phyloP scores from a whole-genome alignment of 2,888 invertebrate species.

The Diarsia rubi region DNA sequence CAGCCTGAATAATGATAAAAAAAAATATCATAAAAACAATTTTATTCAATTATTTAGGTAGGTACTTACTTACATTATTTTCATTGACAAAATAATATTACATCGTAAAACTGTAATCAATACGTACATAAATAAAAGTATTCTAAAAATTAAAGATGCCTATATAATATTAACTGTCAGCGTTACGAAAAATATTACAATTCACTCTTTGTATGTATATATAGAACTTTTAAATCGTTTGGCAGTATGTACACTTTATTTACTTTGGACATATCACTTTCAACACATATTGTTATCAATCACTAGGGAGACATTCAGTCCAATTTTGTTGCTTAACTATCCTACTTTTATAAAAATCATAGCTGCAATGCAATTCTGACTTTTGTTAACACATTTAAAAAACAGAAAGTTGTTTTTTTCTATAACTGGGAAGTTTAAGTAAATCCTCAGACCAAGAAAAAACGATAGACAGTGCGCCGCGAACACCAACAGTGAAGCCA shows the following conservation, averaged over 20 bases:
- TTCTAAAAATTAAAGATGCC: slow-evolving; percentile 64
- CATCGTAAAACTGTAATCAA: slow-evolving; percentile 63
- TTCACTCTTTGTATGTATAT: slow-evolving; percentile 67
- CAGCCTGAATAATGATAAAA: slow-evolving; percentile 28
- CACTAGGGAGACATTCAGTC: slow-evolving; percentile 68
- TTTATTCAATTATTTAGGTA: slow-evolving; percentile 63
- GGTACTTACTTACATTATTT: slow-evolving; percentile 63
- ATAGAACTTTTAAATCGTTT: slow-evolving; percentile 67
- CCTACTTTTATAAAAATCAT: slow-evolving; percentile 53
- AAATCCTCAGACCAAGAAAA: too few relatives aligned
- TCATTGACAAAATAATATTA: slow-evolving; percentile 64
- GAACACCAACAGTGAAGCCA: too few relatives aligned
- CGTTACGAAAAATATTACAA: slow-evolving; percentile 70
- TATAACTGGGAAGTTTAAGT: slow-evolving; percentile 11
- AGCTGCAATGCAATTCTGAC: slow-evolving; percentile 25
- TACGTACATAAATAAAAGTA: slow-evolving; percentile 65
- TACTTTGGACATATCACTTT: slow-evolving; percentile 67
- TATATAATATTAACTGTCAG: slow-evolving; percentile 59
- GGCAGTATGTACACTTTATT: slow-evolving; percentile 68
- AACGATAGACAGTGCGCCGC: too few relatives aligned
- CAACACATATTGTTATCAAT: slow-evolving; percentile 66
- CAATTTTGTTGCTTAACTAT: slow-evolving; percentile 62
- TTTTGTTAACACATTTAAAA: slow-evolving; percentile 8
- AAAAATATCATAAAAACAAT: slow-evolving; percentile 64
- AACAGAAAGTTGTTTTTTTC: slow-evolving; percentile 19